A percentile compares a stretch with the other conserved stretches of the same genome.
phyloP scores from a whole-genome alignment of 2,888 invertebrate species.

The Nymphalis urticae region DNA sequence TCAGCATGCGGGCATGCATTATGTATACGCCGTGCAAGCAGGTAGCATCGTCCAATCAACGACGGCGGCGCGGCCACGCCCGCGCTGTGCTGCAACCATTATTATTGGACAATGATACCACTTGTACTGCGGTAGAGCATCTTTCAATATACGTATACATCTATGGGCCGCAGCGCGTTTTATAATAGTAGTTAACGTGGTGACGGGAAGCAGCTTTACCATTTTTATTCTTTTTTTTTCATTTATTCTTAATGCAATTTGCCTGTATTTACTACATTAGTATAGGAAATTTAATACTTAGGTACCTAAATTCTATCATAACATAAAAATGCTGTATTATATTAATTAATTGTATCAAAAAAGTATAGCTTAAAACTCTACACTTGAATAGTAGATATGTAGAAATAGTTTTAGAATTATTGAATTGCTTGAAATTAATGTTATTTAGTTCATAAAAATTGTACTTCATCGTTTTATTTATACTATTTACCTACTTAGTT shows the following conservation, averaged over 20 bases:
- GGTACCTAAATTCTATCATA: too few relatives aligned
- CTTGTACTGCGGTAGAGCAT: slow-evolving; percentile 22
- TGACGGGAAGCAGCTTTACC: slow-evolving; percentile 13
- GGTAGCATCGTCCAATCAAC: slow-evolving; percentile 41
- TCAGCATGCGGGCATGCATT: slow-evolving; percentile 33
- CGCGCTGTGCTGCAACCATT: slow-evolving; percentile 26
- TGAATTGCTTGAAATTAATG: neutral
- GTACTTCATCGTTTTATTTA: too few relatives aligned
- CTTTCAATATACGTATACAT: slow-evolving; percentile 28
- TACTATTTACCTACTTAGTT: too few relatives aligned
- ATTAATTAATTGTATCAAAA: too few relatives aligned
- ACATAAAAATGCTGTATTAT: too few relatives aligned
- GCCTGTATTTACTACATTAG: neutral
- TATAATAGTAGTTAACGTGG: slow-evolving; percentile 19
- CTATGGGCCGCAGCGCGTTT: slow-evolving; percentile 9
- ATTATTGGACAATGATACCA: slow-evolving; percentile 35
- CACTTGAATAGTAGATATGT: neutral
- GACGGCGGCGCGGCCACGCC: slow-evolving; percentile 39
- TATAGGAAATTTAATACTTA: too few relatives aligned
- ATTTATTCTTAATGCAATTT: neutral
- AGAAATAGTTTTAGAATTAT: neutral
- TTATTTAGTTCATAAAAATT: too few relatives aligned
- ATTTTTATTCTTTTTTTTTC: neutral
- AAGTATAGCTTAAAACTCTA: too few relatives aligned
- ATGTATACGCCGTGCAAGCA: slow-evolving; percentile 32